phyloP scores from a whole-genome alignment of 2,113 vertebrate genomes.

The Callionymus lyra region DNA sequence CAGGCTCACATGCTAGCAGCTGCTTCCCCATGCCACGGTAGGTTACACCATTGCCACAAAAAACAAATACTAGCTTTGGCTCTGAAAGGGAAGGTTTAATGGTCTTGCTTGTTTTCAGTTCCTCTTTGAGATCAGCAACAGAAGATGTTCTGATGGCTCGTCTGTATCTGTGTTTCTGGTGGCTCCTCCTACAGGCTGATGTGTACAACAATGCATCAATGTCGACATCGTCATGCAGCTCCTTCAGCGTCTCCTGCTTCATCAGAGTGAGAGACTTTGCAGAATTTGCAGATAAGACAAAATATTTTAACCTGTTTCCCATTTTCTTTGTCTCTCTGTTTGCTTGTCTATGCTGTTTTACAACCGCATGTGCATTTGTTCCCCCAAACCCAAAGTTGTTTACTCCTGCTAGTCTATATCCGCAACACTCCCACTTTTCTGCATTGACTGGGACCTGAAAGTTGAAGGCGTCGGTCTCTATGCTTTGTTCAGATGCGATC shows the following conservation, averaged over 20 bases:
- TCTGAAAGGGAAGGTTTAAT: slow-evolving; percentile 17
- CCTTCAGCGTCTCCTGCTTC: slow-evolving; percentile 57
- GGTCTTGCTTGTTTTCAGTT: slow-evolving; percentile 41
- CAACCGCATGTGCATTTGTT: slow-evolving; percentile 74
- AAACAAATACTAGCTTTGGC: slow-evolving; percentile 74
- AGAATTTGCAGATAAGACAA: slow-evolving; percentile 74
- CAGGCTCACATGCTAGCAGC: slow-evolving; percentile 64
- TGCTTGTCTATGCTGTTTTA: slow-evolving; percentile 64
- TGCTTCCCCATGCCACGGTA: slow-evolving; percentile 71
- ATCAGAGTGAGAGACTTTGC: slow-evolving; percentile 62
- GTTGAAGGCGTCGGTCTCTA: slow-evolving; percentile 65
- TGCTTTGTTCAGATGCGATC: slow-evolving; percentile 67
- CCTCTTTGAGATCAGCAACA: slow-evolving; percentile 58
- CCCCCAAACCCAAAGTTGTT: slow-evolving; percentile 83
- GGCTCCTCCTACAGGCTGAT: slow-evolving; percentile 77
- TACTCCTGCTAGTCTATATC: slow-evolving; percentile 68
- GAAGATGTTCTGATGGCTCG: slow-evolving; percentile 67
- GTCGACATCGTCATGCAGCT: slow-evolving; percentile 43
- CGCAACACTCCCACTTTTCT: slow-evolving; percentile 65
- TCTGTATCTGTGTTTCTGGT: slow-evolving; percentile 66
- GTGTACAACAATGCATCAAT: slow-evolving; percentile 72
- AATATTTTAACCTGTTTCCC: slow-evolving; percentile 51
- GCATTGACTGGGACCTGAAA: slow-evolving; percentile 55
- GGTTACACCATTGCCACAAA: slow-evolving; percentile 74
- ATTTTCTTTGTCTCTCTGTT: slow-evolving; percentile 2